Conservation (phyloP, 1,140 invertebrate genomes). For the Chionoecetes opilio region DNA sequence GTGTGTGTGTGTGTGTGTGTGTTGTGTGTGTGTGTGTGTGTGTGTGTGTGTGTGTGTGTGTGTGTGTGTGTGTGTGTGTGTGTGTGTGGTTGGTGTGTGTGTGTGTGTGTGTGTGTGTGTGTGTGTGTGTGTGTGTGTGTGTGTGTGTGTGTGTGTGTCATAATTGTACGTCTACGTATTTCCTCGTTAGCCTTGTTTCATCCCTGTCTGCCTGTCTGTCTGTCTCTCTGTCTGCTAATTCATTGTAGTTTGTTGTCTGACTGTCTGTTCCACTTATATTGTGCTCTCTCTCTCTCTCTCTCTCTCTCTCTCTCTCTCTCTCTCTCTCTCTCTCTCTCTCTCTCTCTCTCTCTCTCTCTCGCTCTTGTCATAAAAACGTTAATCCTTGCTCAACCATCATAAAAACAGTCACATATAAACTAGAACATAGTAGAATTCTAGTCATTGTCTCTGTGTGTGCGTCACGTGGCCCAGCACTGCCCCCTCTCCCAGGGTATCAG, state of each 20-base stretch:
- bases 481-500: too few relatives aligned
- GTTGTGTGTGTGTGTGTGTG: too few relatives aligned
- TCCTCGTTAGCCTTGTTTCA: too few relatives aligned
- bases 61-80: background rate
- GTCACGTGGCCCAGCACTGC: too few relatives aligned
- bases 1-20: too few relatives aligned
- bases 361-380: background rate
- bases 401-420: background rate
- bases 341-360: background rate
- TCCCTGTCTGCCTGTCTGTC: background rate
- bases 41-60: background rate
- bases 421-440: background rate
- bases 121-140: background rate
- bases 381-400: background rate
- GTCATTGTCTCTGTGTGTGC: too few relatives aligned
- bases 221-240: background rate
- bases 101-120: too few relatives aligned
- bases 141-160: background rate
- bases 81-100: too few relatives aligned
- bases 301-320: slow-evolving; percentile 56
- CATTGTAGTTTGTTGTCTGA: background rate
- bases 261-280: background rate
- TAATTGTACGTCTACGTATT: too few relatives aligned
- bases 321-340: slow-evolving; percentile 50
- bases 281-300: slow-evolving; percentile 54